These are phyloP conservation scores for Drosophila bipectinata DNA, from an alignment of 1,140 invertebrate genomes.

Conservation along the genomic window DNA sequence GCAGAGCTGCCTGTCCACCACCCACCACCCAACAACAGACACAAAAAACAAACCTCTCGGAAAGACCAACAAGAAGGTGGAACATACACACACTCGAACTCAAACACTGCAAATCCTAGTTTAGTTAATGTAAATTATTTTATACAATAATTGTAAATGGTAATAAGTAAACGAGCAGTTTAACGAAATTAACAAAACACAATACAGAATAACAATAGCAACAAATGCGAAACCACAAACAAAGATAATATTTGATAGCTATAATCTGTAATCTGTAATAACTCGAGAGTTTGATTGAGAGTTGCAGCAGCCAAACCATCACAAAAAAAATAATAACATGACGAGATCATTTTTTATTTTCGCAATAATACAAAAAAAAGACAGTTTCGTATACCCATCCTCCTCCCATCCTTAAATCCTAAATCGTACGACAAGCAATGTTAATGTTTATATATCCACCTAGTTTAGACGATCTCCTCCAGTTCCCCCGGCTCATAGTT, in stretches of 20 bases:
- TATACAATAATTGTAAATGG: conserved; percentile 70
- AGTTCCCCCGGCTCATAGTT: conserved; percentile 40
- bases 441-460: conserved; percentile 55
- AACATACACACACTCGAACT: conserved; percentile 15
- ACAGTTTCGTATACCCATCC: not conserved
- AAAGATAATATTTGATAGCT: conserved; percentile 28
- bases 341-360: conserved; percentile 19
- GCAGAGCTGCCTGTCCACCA: conserved; percentile 51
- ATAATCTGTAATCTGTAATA: conserved; percentile 57
- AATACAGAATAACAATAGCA: conserved; percentile 25
- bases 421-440: conserved; percentile 45
- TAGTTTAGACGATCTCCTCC: conserved; percentile 69
- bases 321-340: conserved; percentile 16
- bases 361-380: not conserved
- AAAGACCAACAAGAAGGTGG: conserved; percentile 10
- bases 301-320: conserved; percentile 55
- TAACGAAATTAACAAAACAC: conserved; percentile 35
- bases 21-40: conserved; percentile 39
- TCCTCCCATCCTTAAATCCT: not conserved
- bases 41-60: conserved; percentile 17
- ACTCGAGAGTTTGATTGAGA: conserved; percentile 76
- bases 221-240: conserved; percentile 34
- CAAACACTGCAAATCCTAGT: conserved; percentile 46
- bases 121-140: conserved; percentile 83
- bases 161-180: conserved; percentile 61